Evolutionary conservation across 2,888 invertebrate species (phyloP).

Genomic region (Erebia epiphron): DNA sequence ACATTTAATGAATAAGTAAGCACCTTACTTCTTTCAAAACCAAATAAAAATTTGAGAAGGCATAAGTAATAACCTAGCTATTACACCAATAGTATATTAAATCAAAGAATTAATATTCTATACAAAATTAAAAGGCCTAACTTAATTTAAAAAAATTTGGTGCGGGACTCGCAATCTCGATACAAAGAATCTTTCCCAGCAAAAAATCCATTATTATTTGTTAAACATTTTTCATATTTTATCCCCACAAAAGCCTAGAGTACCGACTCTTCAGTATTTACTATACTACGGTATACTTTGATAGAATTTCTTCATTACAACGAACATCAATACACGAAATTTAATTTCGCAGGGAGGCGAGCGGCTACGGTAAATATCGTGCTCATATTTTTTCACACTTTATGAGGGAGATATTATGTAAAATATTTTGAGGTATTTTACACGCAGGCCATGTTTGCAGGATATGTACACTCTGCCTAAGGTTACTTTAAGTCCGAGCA

Average conservation of each 20-base stretch:
- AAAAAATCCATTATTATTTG: background rate
- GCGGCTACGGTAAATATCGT: background rate
- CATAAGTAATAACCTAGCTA: too few species aligned
- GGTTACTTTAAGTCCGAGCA: too few species aligned
- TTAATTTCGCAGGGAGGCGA: background rate
- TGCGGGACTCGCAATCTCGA: too few species aligned
- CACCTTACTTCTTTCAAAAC: too few species aligned
- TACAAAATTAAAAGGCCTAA: too few species aligned
- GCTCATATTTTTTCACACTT: conserved; percentile 1
- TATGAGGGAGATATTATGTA: background rate
- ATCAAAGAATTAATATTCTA: too few species aligned
- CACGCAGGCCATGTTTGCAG: conserved; percentile 4
- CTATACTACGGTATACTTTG: background rate
- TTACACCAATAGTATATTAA: too few species aligned
- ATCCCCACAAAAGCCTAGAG: conserved; percentile 3
- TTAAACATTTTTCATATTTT: conserved; percentile 1
- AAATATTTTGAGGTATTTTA: background rate
- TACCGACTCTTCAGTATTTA: background rate
- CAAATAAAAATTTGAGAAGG: too few species aligned
- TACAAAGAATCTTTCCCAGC: background rate
- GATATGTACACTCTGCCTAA: too few species aligned
- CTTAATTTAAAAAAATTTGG: too few species aligned
- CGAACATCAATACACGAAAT: conserved; percentile 24
- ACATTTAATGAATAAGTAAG: too few species aligned
- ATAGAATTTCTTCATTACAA: conserved; percentile 2